phyloP scores from a whole-genome alignment of 2,113 vertebrate genomes.

The Thinocorus orbignyianus region DNA sequence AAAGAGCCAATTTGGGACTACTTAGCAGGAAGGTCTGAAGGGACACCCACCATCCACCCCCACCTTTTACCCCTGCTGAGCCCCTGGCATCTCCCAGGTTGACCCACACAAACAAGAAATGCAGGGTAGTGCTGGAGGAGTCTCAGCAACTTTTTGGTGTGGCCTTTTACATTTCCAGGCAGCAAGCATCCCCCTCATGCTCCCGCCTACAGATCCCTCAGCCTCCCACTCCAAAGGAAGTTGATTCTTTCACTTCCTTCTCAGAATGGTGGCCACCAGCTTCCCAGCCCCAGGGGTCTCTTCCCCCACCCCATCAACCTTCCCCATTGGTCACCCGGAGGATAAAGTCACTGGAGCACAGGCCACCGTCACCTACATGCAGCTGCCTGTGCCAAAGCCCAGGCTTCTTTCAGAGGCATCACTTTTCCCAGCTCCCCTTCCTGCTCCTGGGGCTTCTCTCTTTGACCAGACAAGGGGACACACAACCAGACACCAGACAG shows the following conservation, averaged over 20 bases:
- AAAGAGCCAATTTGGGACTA: not conserved
- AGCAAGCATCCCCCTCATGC: accelerated
- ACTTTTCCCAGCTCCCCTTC: not conserved
- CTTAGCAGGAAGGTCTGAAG: not conserved
- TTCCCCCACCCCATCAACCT: not conserved
- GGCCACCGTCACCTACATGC: not conserved
- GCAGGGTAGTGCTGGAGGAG: not conserved
- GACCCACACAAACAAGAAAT: not conserved
- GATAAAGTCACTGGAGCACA: not conserved
- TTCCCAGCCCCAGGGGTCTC: not conserved
- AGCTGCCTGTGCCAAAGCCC: not conserved
- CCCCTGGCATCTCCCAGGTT: not conserved
- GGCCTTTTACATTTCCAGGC: not conserved
- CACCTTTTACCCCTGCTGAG: not conserved
- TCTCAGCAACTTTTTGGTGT: not conserved
- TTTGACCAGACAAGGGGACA: not conserved
- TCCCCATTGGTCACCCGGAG: not conserved
- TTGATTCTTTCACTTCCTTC: not conserved
- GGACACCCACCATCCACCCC: not conserved
- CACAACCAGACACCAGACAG: not conserved
- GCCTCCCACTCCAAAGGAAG: not conserved
- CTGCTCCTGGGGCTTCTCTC: not conserved
- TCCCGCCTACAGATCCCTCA: not conserved
- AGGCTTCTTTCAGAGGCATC: not conserved
- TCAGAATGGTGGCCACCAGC: not conserved